phyloP scores from a whole-genome alignment of 2,113 vertebrate genomes.

The Centrocercus urophasianus region DNA sequence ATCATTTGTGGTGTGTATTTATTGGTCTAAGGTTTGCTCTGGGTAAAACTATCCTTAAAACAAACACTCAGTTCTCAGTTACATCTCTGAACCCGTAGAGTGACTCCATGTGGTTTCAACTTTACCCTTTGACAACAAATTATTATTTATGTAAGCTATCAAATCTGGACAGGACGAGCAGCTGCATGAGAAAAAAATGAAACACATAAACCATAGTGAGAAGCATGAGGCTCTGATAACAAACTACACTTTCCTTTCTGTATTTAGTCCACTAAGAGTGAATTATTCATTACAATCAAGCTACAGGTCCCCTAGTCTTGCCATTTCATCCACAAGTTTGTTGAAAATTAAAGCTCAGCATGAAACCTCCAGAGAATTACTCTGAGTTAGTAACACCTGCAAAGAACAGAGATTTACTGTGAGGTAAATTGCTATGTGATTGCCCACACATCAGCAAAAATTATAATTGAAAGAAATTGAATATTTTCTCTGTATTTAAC shows the following conservation, averaged over 20 bases:
- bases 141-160: constrained; percentile 41
- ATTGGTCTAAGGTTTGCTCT: constrained; percentile 39
- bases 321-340: constrained; percentile 31
- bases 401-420: constrained; percentile 69
- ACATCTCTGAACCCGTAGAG: background rate
- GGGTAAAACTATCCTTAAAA: constrained; percentile 38
- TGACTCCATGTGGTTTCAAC: constrained; percentile 48
- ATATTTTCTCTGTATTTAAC: constrained; percentile 26
- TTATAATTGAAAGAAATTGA: constrained; percentile 23
- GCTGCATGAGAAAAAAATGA: constrained; percentile 3
- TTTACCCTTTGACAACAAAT: constrained; percentile 58
- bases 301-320: background rate
- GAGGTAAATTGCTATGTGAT: constrained; percentile 21
- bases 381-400: constrained; percentile 58
- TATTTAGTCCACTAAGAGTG: constrained; percentile 12
- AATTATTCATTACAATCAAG: constrained; percentile 68
- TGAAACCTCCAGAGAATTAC: constrained; percentile 40
- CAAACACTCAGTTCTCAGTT: constrained; percentile 23
- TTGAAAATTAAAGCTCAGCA: constrained; percentile 35
- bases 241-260: constrained; percentile 21
- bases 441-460: constrained; percentile 38
- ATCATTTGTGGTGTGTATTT: background rate
- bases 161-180: constrained; percentile 27
- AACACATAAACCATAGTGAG: background rate
- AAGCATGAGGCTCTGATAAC: constrained; percentile 8